Percentiles rank a stretch among this genome's conserved stretches.
phyloP scores from a whole-genome alignment of 2,113 vertebrate species.

The Synchiropus splendidus region DNA sequence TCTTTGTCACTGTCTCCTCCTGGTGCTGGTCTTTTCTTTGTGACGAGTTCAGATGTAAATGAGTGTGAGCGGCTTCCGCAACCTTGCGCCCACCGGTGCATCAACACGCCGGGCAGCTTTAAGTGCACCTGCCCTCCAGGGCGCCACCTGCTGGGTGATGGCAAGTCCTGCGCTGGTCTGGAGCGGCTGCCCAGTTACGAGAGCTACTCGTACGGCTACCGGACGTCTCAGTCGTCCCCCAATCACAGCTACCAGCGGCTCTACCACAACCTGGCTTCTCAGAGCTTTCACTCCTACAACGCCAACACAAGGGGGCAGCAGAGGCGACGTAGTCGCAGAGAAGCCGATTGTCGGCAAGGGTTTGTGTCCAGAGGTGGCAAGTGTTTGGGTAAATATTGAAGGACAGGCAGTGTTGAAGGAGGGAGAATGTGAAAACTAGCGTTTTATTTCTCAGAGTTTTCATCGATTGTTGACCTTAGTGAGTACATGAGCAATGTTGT shows the following conservation, averaged over 20 bases:
- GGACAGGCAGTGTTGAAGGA: slow-evolving; percentile 41
- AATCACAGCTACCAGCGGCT: slow-evolving; percentile 72
- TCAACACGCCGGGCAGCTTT: slow-evolving; percentile 94
- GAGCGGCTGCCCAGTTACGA: slow-evolving; percentile 81
- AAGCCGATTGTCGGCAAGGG: slow-evolving; percentile 73
- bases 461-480: no score
- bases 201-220: slow-evolving; percentile 75
- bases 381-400: slow-evolving; percentile 88
- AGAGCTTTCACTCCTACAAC: slow-evolving; percentile 80
- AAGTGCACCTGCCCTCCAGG: slow-evolving; percentile 87
- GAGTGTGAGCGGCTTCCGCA: slow-evolving; percentile 87
- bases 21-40: slow-evolving; percentile 59
- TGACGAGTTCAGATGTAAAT: slow-evolving; percentile 87
- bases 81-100: slow-evolving; percentile 86
- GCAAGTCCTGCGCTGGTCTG: slow-evolving; percentile 93
- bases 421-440: slow-evolving; percentile 5
- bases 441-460: no score
- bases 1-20: slow-evolving; percentile 7
- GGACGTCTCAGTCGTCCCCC: slow-evolving; percentile 73
- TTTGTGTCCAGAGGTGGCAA: slow-evolving; percentile 72
- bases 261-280: slow-evolving; percentile 84
- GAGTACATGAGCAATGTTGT: no score
- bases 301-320: slow-evolving; percentile 71
- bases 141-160: slow-evolving; percentile 86
- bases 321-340: slow-evolving; percentile 60